A percentile compares a stretch with the other conserved stretches of the same genome.
Evolutionary conservation across 2,113 vertebrate species (phyloP).

Genomic region (Penelope pileata): DNA sequence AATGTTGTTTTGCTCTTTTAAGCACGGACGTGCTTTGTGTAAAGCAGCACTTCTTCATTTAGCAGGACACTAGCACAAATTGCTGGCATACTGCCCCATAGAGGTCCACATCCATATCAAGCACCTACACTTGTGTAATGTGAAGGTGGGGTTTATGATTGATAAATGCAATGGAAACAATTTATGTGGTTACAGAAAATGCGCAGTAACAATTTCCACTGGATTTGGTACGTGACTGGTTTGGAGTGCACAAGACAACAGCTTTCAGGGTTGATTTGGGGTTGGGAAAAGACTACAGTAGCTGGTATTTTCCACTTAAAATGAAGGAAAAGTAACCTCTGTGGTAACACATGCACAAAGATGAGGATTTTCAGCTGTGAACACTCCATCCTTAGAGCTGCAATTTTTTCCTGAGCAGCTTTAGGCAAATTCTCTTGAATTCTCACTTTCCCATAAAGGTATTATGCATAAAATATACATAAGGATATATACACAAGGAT

Average conservation of each 20-base stretch:
- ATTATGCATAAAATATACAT: no score
- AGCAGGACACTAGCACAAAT: neutral
- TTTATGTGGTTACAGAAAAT: neutral
- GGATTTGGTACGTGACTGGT: neutral
- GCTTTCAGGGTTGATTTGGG: neutral
- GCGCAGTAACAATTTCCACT: neutral
- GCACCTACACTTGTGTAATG: neutral
- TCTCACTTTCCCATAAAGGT: neutral
- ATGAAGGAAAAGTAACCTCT: neutral
- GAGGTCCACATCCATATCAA: neutral
- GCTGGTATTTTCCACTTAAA: neutral
- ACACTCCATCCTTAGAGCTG: neutral
- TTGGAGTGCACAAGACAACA: neutral
- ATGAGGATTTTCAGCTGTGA: neutral
- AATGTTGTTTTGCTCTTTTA: neutral
- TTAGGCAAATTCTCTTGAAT: neutral
- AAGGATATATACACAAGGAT: neutral
- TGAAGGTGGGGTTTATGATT: neutral
- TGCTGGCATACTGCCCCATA: neutral
- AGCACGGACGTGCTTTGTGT: neutral
- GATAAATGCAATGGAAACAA: neutral
- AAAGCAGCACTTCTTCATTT: neutral
- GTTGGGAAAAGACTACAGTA: neutral
- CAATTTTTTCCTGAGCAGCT: neutral
- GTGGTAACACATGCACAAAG: neutral